These are phyloP conservation scores for Cephus sareptanus DNA, from an alignment of 2,888 invertebrate genomes.

Conservation along the genomic window DNA sequence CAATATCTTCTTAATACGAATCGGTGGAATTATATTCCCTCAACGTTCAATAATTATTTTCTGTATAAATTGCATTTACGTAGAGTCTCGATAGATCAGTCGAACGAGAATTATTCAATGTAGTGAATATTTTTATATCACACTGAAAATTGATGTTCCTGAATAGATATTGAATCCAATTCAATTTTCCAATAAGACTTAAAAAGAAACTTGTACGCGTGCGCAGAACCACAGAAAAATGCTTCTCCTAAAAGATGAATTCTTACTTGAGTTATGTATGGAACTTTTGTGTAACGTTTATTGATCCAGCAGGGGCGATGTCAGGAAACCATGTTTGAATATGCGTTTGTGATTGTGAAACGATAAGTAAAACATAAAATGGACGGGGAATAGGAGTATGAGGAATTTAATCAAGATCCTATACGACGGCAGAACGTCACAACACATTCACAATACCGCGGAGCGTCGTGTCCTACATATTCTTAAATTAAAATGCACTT, in stretches of 20 bases:
- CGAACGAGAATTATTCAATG: background rate
- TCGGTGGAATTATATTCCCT: too few relatives aligned
- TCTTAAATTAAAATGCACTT: conserved; percentile 27
- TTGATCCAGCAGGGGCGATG: background rate
- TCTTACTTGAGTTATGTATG: background rate
- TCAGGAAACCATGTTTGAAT: background rate
- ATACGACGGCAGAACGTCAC: background rate
- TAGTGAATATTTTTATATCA: background rate
- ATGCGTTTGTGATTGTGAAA: background rate
- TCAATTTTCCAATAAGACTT: background rate
- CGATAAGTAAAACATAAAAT: background rate
- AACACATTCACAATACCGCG: background rate
- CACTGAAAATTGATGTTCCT: background rate
- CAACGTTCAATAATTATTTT: background rate
- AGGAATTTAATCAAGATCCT: background rate
- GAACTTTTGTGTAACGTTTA: background rate
- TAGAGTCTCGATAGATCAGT: background rate
- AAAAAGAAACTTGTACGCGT: background rate
- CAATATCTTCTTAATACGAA: background rate
- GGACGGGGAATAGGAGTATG: background rate
- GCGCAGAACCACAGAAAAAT: background rate
- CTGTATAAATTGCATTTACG: background rate
- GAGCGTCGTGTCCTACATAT: conserved; percentile 11
- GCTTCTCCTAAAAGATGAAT: background rate
- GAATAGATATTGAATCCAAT: background rate